These are phyloP conservation scores for Microvelia longipes DNA, from an alignment of 1,140 invertebrate genomes.

Conservation along the genomic window DNA sequence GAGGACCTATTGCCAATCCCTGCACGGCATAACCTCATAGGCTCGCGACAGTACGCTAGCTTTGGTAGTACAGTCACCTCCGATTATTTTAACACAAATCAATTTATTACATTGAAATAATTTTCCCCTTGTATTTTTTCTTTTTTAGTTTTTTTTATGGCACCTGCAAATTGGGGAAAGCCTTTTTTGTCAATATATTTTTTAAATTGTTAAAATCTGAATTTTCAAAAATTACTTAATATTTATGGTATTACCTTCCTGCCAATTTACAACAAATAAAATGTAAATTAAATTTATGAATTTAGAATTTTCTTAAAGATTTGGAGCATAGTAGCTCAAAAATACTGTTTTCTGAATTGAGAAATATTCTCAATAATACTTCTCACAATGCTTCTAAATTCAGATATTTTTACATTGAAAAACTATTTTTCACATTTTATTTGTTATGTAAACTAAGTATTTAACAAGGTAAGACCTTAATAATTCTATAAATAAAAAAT, in stretches of 20 bases:
- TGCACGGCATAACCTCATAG: constrained; percentile 45
- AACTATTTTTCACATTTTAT: no score
- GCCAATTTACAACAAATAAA: no score
- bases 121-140: neutral
- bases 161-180: constrained; percentile 4
- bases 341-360: no score
- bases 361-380: no score
- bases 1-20: constrained; percentile 38
- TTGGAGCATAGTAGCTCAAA: no score
- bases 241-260: neutral
- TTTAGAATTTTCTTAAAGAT: no score
- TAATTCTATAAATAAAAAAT: no score
- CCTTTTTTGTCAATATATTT: neutral
- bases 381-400: no score
- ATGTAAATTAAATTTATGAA: no score
- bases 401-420: no score
- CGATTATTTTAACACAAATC: neutral
- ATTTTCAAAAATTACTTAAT: constrained; percentile 2
- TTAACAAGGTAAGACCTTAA: no score
- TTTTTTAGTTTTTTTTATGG: neutral
- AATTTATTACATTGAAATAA: neutral
- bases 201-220: neutral
- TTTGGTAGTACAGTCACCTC: constrained; percentile 63
- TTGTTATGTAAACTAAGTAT: no score
- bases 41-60: constrained; percentile 78